Evolutionary conservation across 2,797 vertebrate species (phyloP), one percentile per base, ranked within the genome.

Genomic region (Pangasius sanitwongsei): DNA sequence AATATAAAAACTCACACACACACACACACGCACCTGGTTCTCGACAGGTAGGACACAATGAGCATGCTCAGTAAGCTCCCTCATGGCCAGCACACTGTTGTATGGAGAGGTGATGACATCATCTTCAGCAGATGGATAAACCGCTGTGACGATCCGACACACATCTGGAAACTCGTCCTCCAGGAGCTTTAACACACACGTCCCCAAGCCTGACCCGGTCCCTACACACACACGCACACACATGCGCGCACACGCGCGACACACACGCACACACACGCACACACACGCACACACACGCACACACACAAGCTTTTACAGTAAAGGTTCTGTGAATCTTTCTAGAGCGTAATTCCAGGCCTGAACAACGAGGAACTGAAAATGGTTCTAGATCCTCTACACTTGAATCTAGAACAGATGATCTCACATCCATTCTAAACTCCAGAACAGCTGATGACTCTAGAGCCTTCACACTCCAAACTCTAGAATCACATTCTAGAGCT

Each of bases 91-190:
- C 53, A 98, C 94, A 57, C 97, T 99, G 95, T 99, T 99, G 92
- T 99, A 99, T 0, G 99, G 98, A 67, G 98, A 99, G 4, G 98
- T 99, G 94, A 99, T 94, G 89, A 99, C 99, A 89, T 99, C 98
- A 85, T 99, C 98, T 89, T 99, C 98, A 8, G 93, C 93, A 28
- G 98, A 99, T 0, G 98, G 98, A 93, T 97, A 99, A 91, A 99
- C 90, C 1, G 98, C 97, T 57, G 97, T 98, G 84, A 99, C 98
- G 28, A 99, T 97, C 89, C 98, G 96, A 90, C 97, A 97, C 7
- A 98, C 98, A 88, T 98, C 97, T 4, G 98, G 98, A 88, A 99
- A 99, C 93, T 99, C 98, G 2, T 99, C 98, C 92, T 98, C 96
- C 80, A 99, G 96, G 37, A 99, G 92, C 74, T 95, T 96, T 86